Percentiles rank a stretch among this genome's conserved stretches.
phyloP scores from a whole-genome alignment of 2,113 vertebrate species.

The Amia ocellicauda region DNA sequence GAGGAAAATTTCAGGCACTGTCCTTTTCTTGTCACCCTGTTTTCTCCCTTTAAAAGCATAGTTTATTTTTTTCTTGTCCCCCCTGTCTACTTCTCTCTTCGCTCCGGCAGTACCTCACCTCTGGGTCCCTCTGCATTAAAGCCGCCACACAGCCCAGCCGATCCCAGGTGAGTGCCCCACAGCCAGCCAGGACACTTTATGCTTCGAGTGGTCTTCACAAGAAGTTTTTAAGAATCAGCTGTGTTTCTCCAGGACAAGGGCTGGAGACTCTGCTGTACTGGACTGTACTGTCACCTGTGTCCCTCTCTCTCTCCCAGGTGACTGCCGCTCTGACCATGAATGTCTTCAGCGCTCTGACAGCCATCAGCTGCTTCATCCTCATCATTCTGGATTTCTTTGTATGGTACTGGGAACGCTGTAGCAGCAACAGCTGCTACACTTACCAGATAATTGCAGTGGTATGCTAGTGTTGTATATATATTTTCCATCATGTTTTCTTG shows the following conservation, averaged over 20 bases:
- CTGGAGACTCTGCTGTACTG: too few species aligned
- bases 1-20: too few species aligned
- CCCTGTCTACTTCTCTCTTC: not conserved
- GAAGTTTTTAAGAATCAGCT: too few species aligned
- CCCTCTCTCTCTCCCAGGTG: constrained; percentile 14
- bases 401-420: not conserved
- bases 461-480: not conserved
- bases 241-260: too few species aligned
- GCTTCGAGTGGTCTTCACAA: too few species aligned
- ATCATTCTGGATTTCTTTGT: not conserved
- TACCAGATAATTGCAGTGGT: too few species aligned
- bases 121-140: constrained; percentile 23
- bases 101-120: constrained; percentile 18
- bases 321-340: constrained; percentile 25
- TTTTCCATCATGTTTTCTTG: not conserved
- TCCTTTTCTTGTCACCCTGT: too few species aligned
- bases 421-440: not conserved
- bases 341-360: constrained; percentile 16
- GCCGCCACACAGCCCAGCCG: not conserved
- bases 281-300: not conserved
- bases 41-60: too few species aligned
- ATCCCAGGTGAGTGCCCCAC: constrained; percentile 24
- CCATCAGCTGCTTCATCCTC: constrained; percentile 8
- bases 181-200: too few species aligned
- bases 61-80: not conserved